These are phyloP conservation scores for Pandemis corylana DNA, from an alignment of 2,888 invertebrate genomes.

Conservation along the genomic window DNA sequence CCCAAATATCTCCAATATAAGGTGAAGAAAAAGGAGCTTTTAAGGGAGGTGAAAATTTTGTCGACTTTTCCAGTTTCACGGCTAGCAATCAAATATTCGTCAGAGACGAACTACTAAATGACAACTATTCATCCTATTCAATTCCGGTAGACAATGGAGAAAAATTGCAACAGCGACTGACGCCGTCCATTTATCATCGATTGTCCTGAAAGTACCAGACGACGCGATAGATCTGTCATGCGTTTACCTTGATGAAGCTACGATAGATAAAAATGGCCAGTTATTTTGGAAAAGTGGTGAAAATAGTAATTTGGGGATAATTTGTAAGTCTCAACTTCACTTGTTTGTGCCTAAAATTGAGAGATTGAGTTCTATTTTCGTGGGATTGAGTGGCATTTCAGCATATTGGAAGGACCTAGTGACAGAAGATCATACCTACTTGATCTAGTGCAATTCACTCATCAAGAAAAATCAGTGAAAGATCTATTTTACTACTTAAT, in stretches of 20 bases:
- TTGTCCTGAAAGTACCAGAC: background rate
- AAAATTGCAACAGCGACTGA: constrained; percentile 10
- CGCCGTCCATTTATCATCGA: constrained; percentile 12
- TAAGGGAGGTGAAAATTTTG: too few relatives aligned
- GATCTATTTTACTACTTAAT: background rate
- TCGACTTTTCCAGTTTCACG: background rate
- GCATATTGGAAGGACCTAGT: too few relatives aligned
- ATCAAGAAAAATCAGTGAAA: background rate
- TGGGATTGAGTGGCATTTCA: too few relatives aligned
- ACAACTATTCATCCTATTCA: background rate
- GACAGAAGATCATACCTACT: background rate
- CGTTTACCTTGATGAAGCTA: constrained; percentile 2
- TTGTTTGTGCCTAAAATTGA: too few relatives aligned
- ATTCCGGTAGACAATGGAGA: constrained; percentile 4
- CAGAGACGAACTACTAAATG: background rate
- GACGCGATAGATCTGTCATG: constrained; percentile 9
- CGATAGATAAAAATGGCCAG: background rate
- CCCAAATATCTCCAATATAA: background rate
- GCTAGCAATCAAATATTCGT: background rate
- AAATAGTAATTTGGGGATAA: background rate
- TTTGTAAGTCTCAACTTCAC: too few relatives aligned
- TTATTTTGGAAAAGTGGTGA: background rate
- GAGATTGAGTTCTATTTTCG: too few relatives aligned
- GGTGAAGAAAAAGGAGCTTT: background rate
- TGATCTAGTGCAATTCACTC: too few relatives aligned